Conservation (phyloP, 2,888 invertebrate species). For the Imbricaverruca yamaguchii region DNA sequence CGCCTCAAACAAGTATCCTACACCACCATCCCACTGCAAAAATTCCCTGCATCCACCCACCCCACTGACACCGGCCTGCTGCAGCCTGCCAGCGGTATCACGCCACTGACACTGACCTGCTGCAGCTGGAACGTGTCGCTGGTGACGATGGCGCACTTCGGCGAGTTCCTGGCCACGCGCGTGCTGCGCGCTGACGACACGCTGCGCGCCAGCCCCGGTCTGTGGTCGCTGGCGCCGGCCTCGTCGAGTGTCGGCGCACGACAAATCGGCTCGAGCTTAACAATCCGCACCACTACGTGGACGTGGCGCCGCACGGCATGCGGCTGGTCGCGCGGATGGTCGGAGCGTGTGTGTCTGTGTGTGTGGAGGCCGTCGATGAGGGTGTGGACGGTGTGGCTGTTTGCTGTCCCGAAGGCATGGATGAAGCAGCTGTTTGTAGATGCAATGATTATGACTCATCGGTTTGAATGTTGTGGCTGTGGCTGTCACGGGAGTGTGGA, state of each 20-base stretch:
- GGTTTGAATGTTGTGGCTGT: background rate
- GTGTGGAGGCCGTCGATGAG: background rate
- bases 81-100: no score
- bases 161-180: slow-evolving; percentile 14
- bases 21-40: no score
- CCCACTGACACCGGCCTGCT: no score
- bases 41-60: no score
- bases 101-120: no score
- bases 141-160: slow-evolving; percentile 17
- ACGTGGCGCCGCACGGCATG: background rate
- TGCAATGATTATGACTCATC: background rate
- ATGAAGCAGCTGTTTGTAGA: background rate
- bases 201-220: background rate
- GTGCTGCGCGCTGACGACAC: background rate
- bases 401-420: background rate
- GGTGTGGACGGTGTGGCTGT: no score
- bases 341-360: background rate
- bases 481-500: background rate
- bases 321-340: background rate
- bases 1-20: no score
- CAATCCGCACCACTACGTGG: background rate
- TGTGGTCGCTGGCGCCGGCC: background rate
- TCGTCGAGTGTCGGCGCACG: background rate
- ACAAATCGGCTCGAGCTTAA: background rate
- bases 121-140: slow-evolving; percentile 13